Base-by-base conservation (phyloP, 2,113 vertebrate genomes). In the Paramisgurnus dabryanus region DNA sequence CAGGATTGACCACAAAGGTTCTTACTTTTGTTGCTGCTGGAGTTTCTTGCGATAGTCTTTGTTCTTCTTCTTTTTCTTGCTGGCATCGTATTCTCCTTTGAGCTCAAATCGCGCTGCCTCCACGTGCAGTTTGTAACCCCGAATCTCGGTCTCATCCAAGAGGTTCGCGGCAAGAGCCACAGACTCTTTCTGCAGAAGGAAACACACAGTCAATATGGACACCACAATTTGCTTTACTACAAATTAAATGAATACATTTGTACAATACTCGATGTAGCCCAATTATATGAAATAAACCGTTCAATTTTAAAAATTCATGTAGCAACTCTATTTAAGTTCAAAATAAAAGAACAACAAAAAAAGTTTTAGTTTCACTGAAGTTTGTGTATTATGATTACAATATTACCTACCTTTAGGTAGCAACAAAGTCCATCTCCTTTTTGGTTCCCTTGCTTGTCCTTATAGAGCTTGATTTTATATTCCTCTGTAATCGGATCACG, bases 401-500 rank as follows among this genome's bases (percentile, higher is more conserved):
- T 17, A 34, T 8, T 27, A 6, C 93, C 82, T n/a, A 98, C 97
- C 95, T 98, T 98, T 8, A 98, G 92, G 84, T 98, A 99, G 89
- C 97, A 99, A 90, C 98, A 99, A 79, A 99, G 94, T 5, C 97
- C 97, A 10, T 98, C 98, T 80, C 98, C 98, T 90, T 99, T 99
- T 80, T 96, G 95, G 87, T 98, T 98, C 68, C 97, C 97, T 57
- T 97, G 92, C 79, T 91, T 92, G 89, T 99, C 98, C 90, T 95
- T 98, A 88, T 98, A 99, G 17, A 99, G 95, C 85, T 98, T 99
- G 79, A 98, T 93, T 87, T 99, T 99, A 87, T 94, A 97, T 78
- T 99, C 96, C 81, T 98, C 97, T 1, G 94, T 95, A 57, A 95
- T 89, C 82, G 95, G 96, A 89, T 98, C 96, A 81, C 95, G 88